phyloP scores from a whole-genome alignment of 2,888 invertebrate species.

The Helobdella robusta region DNA sequence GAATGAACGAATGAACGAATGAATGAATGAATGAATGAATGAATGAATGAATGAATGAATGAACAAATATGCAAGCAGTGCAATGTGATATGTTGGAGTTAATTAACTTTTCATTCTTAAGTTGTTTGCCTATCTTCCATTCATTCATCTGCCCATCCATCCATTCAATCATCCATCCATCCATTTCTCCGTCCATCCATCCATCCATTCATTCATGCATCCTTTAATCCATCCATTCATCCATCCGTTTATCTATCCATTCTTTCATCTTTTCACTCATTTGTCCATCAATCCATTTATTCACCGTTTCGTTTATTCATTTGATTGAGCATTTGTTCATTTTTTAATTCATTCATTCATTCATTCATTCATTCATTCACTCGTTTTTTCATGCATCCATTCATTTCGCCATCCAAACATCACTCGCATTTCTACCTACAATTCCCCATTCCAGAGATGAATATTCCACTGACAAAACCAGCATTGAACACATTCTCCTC shows the following conservation, averaged over 20 bases:
- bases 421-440: neutral
- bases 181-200: conserved; percentile 1
- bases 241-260: neutral
- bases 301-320: neutral
- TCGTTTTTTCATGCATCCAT: neutral
- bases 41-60: neutral
- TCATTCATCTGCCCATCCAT: neutral
- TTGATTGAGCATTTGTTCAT: neutral
- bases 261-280: neutral
- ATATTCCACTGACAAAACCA: too few relatives aligned
- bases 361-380: neutral
- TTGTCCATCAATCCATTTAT: neutral
- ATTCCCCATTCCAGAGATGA: neutral
- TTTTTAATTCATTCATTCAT: neutral
- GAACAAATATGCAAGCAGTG: neutral
- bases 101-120: conserved; percentile 20
- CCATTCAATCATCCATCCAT: conserved; percentile 9
- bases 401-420: neutral
- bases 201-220: neutral
- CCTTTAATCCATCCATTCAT: conserved; percentile 6
- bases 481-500: too few relatives aligned
- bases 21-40: neutral
- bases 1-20: neutral
- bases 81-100: conserved; percentile 1
- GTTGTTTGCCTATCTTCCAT: conserved; percentile 8